Conservation (phyloP, 2,888 invertebrate species). For the Polymixis flavicincta region DNA sequence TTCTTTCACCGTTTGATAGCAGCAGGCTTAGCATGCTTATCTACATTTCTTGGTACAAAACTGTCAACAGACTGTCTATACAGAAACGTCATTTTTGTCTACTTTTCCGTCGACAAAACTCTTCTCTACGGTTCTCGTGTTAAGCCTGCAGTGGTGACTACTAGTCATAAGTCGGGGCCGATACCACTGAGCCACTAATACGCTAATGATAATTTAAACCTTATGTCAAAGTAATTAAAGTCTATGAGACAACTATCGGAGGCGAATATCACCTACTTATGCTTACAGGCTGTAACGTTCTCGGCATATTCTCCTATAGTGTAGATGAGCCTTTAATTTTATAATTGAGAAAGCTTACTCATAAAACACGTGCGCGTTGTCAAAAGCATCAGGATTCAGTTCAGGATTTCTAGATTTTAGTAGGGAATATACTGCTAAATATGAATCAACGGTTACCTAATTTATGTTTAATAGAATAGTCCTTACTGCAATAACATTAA, state of each 20-base stretch:
- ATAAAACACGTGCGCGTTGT: slow-evolving; percentile 18
- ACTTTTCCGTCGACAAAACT: too few relatives aligned
- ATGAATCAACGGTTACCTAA: not conserved
- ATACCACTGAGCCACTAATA: too few relatives aligned
- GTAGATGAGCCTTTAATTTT: slow-evolving; percentile 19
- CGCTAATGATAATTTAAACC: not conserved
- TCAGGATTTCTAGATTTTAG: not conserved
- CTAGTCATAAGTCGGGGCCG: too few relatives aligned
- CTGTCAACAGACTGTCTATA: too few relatives aligned
- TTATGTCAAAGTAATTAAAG: not conserved
- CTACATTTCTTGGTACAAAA: too few relatives aligned
- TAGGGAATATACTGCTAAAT: not conserved
- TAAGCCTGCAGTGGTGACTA: too few relatives aligned
- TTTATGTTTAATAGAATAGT: not conserved
- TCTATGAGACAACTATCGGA: too few relatives aligned
- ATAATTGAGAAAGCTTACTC: slow-evolving; percentile 14
- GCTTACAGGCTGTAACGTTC: not conserved
- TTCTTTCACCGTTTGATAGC: too few relatives aligned
- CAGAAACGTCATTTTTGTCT: too few relatives aligned
- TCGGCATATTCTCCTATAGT: not conserved
- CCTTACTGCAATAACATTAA: not conserved
- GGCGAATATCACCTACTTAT: not conserved
- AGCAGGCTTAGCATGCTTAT: too few relatives aligned
- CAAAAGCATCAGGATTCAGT: not conserved
- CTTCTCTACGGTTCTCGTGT: too few relatives aligned